Evolutionary conservation across 2,888 invertebrate genomes (phyloP), one percentile per base, ranked within the genome.

Genomic region (Ormyrus thymus): DNA sequence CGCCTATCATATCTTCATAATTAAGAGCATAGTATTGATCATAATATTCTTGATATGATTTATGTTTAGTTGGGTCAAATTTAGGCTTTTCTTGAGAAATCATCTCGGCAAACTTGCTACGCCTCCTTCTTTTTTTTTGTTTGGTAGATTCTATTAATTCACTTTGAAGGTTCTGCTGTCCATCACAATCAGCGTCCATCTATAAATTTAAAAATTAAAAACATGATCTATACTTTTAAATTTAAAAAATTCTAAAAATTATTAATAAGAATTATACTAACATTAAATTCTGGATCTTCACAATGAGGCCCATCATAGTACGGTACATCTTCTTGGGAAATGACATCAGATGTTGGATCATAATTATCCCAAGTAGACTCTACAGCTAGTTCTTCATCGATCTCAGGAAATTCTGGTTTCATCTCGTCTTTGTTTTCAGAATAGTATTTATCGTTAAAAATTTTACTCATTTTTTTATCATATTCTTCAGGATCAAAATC

Each of bases 21-120:
- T 98, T 97, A 87, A 98, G 91, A 85, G 95, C 94, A 88, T 98
- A 98, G 89, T 98, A 98, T 89, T 98, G 98, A 85, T 98, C 97
- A 88, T 98, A 94, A 87, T 98, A 98, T 84, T 97, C 93, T 51
- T 95, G 93, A 89, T 97, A 98, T 0, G 94, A 94, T 81, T 95
- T 93, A 78, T 94, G 92, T 10, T 87, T 86, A 0, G 92, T 91
- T 0, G 98, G 97, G 89, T 98, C 93, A 90, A 95, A 98, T 72
- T 93, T 92, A 0, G 98, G 98, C 87, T 98, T 98, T 72, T 95
- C 93, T 53, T 92, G 91, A 13, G 93, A 91, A 5, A 97, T 90
- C 45, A 95, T 92, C 87, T 95, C 93, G 11, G 95, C 94, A 81
- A 97, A 94, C 82, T 95, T 94, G n/a, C 95, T 95, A 83, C 95